These are phyloP conservation scores for Gyps fulvus DNA, from an alignment of 2,113 vertebrate genomes.

Conservation along the genomic window DNA sequence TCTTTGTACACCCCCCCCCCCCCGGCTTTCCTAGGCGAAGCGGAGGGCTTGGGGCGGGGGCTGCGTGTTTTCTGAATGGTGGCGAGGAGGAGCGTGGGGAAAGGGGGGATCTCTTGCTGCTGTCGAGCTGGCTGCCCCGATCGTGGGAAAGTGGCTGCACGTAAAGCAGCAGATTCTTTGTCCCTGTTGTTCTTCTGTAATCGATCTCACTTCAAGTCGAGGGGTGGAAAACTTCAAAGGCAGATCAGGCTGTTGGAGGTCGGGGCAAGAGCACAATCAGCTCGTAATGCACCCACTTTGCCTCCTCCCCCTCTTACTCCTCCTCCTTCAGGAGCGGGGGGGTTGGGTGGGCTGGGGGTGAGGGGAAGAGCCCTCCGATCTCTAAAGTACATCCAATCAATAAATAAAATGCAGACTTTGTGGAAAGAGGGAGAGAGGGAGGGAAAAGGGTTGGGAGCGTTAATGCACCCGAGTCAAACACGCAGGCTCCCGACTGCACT, in stretches of 20 bases:
- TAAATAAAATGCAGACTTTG: slow-evolving; percentile 42
- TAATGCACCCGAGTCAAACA: background rate
- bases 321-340: background rate
- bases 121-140: slow-evolving; percentile 69
- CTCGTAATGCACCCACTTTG: slow-evolving; percentile 11
- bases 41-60: background rate
- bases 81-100: background rate
- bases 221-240: slow-evolving; percentile 81
- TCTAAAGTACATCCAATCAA: slow-evolving; percentile 10
- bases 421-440: background rate
- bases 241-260: slow-evolving; percentile 74
- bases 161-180: slow-evolving; percentile 77
- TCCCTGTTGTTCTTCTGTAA: slow-evolving; percentile 83
- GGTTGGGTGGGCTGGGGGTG: background rate
- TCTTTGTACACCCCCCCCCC: background rate
- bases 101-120: slow-evolving; percentile 41
- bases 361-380: background rate
- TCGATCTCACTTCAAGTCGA: slow-evolving; percentile 82
- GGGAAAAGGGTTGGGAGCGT: background rate
- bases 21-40: background rate
- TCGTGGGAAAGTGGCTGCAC: slow-evolving; percentile 86
- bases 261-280: slow-evolving; percentile 66
- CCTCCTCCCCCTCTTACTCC: background rate
- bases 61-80: slow-evolving; percentile 1
- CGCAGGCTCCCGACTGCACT: background rate